Evolutionary conservation across 2,113 vertebrate species (phyloP), one percentile per base, ranked within the genome.

Genomic region (Gambusia affinis): DNA sequence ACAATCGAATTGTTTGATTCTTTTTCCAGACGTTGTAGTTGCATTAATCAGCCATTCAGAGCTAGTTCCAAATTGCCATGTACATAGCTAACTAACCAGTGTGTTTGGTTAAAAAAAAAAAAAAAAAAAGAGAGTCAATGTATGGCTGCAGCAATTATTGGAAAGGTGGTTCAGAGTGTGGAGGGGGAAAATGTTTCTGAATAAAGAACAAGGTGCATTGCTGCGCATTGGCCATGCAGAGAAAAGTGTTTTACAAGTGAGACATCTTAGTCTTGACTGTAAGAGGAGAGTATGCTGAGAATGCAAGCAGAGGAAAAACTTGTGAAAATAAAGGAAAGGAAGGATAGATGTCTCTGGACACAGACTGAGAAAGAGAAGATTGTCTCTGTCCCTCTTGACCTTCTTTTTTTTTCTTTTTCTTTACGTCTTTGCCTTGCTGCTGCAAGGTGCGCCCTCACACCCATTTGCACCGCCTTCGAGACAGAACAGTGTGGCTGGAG

Each of bases 401-500:
- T 35, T 35, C 10, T 35, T 10, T 10, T 35, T 35, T 35, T 35
- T 35, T 62, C 72, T 27, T 10, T 24, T 51, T 57, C 35, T 42
- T 51, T 22, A 27, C n/a, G 24, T 1, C 5, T 82, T 62, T 27
- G 35, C 10, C 35, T 37, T 15, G 11, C 68, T 57, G 73, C 33
- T 44, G 37, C n/a, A n/a, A 42, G 10, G 39, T 4, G 5, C 29
- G 14, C 60, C 33, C 42, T 76, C 54, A 27, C 10, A 44, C 67
- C 66, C 10, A 5, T 39, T 66, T 37, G 67, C 27, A 22, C 64
- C 66, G 29, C 73, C 69, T 78, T 73, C 11, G 67, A 37, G 28
- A 28, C 31, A 79, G 70, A 81, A 77, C 65, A 84, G 22, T 74
- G 35, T 68, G 27, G 51, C 76, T 64, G 19, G n/a, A 84, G 75